These are phyloP conservation scores for Gymnothorax javanicus DNA, from an alignment of 2,797 vertebrate genomes.

Conservation along the genomic window DNA sequence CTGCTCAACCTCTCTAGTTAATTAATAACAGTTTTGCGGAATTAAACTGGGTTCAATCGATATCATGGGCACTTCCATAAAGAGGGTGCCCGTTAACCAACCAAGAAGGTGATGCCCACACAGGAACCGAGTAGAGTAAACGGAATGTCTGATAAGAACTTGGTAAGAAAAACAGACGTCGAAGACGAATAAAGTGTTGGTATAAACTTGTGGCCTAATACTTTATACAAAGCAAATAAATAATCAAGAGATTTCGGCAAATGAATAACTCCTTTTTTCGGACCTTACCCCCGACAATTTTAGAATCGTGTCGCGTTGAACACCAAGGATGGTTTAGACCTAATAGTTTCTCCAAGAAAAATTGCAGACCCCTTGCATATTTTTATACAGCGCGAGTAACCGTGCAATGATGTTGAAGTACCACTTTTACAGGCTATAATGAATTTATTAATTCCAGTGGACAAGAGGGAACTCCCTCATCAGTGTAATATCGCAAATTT, in stretches of 20 bases:
- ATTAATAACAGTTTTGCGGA: conserved; percentile 28
- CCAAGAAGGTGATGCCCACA: not conserved
- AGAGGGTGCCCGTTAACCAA: not conserved
- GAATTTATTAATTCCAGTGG: too few relatives aligned
- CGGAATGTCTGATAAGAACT: not conserved
- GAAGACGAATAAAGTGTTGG: not conserved
- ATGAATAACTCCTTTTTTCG: conserved; percentile 21
- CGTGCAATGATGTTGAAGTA: not conserved
- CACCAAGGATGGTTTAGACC: not conserved
- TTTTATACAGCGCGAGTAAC: not conserved
- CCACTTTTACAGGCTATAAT: too few relatives aligned
- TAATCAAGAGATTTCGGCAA: conserved; percentile 17
- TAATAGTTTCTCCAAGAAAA: not conserved
- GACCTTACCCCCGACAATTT: conserved; percentile 8
- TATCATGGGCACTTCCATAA: not conserved
- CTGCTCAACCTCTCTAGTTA: conserved; percentile 9
- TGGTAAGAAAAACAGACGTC: conserved; percentile 11
- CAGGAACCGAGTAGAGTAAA: not conserved
- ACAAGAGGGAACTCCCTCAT: not conserved
- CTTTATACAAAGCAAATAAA: conserved; percentile 10
- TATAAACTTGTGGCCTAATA: not conserved
- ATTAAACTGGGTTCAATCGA: conserved; percentile 7
- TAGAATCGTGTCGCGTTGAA: not conserved
- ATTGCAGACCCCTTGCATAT: not conserved
- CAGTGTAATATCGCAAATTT: not conserved